phyloP scores from a whole-genome alignment of 2,113 vertebrate genomes.

The Lampris incognitus region DNA sequence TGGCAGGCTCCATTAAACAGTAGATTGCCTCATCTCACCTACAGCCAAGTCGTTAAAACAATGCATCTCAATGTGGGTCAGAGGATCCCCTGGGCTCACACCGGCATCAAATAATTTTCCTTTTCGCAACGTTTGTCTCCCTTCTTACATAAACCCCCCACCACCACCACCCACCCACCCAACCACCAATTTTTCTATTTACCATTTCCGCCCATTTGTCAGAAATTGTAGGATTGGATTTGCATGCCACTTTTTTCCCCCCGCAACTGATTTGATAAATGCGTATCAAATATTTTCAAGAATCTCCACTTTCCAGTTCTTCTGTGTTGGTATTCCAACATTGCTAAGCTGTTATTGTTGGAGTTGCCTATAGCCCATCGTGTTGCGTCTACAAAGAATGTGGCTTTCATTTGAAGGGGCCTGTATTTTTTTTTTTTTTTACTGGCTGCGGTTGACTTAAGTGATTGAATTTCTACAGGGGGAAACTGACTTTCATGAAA shows the following conservation, averaged over 20 bases:
- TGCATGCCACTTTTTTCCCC: no score
- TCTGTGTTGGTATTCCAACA: neutral
- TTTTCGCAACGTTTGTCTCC: neutral
- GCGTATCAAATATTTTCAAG: no score
- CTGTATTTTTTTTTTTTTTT: neutral
- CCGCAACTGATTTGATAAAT: no score
- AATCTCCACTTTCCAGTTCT: no score
- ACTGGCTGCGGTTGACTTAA: no score
- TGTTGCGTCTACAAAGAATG: neutral
- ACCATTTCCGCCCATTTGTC: neutral
- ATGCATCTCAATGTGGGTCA: neutral
- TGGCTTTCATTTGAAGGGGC: neutral
- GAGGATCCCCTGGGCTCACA: neutral
- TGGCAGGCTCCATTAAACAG: constrained; percentile 46
- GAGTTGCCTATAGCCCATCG: neutral
- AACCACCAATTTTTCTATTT: neutral
- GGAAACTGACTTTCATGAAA: no score
- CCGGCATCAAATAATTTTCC: constrained; percentile 2
- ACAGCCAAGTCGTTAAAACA: neutral
- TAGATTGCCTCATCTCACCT: constrained; percentile 29
- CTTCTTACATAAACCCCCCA: neutral
- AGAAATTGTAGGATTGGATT: no score
- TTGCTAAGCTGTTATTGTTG: neutral
- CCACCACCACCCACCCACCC: no score
- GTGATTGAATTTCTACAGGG: no score